These are phyloP conservation scores for Tenthredo scrophulariae DNA, from an alignment of 2,888 invertebrate genomes.

Conservation along the genomic window DNA sequence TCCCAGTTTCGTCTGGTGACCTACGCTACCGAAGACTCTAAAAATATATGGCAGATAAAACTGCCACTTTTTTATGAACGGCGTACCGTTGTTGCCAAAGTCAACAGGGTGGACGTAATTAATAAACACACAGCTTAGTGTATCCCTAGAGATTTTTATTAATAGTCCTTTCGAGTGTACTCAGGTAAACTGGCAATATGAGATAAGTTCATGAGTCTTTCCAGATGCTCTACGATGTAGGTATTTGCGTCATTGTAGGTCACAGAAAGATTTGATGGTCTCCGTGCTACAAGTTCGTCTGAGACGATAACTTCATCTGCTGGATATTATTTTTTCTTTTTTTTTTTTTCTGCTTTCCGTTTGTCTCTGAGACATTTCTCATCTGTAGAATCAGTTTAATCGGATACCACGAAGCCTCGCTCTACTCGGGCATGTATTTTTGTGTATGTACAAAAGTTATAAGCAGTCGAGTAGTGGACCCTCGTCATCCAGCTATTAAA, in stretches of 20 bases:
- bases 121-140: neutral
- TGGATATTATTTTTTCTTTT: neutral
- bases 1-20: neutral
- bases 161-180: neutral
- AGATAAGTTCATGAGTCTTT: neutral
- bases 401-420: neutral
- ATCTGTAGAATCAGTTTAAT: neutral
- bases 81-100: neutral
- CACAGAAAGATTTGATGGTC: neutral
- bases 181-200: neutral
- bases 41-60: constrained; percentile 24
- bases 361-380: neutral
- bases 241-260: neutral
- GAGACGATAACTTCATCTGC: neutral
- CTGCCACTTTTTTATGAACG: constrained; percentile 18
- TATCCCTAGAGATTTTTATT: neutral
- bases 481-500: constrained; percentile 43
- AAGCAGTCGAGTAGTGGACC: constrained; percentile 19
- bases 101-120: neutral
- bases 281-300: neutral
- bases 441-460: neutral
- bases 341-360: neutral
- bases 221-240: neutral
- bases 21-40: neutral
- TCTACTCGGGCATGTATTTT: neutral